Evolutionary conservation across 64 coral and sea anemone genomes (phyloP), one percentile per base, ranked within the genome.

Genomic region (Dendrophyllia cribrosa): DNA sequence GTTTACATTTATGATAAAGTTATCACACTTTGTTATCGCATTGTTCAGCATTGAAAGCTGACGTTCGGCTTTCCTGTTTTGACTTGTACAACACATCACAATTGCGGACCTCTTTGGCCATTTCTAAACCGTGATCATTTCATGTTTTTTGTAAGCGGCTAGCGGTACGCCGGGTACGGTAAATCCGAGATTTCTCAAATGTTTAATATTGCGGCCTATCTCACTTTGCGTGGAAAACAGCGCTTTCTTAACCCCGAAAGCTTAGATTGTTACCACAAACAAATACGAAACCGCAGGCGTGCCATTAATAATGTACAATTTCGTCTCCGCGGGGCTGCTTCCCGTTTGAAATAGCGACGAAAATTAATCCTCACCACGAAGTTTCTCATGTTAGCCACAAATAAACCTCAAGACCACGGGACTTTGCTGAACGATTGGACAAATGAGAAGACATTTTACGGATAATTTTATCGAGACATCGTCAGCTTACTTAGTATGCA

Each of bases 1-100:
- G 80, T 84, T 84, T 84, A 84, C 80, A 47, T 51, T 51, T 51
- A 84, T 84, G 80, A 84, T 84, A 84, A 84, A 50, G 80, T 84
- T 68, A 84, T 84, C 80, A 47, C 43, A 68, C 80, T 49, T 50
- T n/a, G 80, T 84, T 67, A 68, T 84, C 60, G 80, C 59, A 51
- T 84, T 67, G 62, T 84, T 66, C 80, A 65, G 79, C 26, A 47
- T 47, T 46, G 80, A 68, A 84, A 84, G 62, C 11, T 22, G 43
- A 68, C 62, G 19, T 43, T 60, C 1, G 11, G 59, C 44, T 47
- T 84, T 67, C 60, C 34, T 84, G 80, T 84, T 82, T 44, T 84
- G 80, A 66, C 80, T 84, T 69, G 80, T 20, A 75, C 3, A 75
- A 75, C 3, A 75, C 13, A 74, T 4, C 71, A 47, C 26, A 17